Evolutionary conservation across 2,888 invertebrate species (phyloP), one percentile per base, ranked within the genome.

Genomic region (Eubasilissa splendida): DNA sequence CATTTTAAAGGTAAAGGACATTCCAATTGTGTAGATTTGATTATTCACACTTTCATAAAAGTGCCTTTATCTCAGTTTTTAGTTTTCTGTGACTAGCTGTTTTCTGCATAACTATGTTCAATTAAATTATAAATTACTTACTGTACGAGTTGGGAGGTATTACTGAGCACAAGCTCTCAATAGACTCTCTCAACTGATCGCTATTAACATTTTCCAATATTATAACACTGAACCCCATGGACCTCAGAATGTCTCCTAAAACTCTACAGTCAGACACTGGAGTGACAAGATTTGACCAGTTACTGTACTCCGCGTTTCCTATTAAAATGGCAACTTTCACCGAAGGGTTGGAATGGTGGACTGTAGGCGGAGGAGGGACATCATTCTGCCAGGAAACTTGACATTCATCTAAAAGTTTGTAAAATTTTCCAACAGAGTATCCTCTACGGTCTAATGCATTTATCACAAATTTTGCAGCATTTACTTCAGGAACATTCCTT

Each of bases 71-170:
- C 22, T 22, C 22, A 22, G 22, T 22, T 22, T 22, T 22, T 22
- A 22, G 1, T 22, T 22, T 22, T 22, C 22, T 22, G 22, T n/a
- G n/a, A n/a, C n/a, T n/a, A n/a, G n/a, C n/a, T n/a, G n/a, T n/a
- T n/a, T n/a, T 22, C 22, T 22, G 22, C 22, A 22, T 22, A 22
- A 33, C 11, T 33, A 56, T 63, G 7, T 52, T 12, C 77, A 7
- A 70, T 14, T 31, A 60, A 50, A 70, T n/a, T 66, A 11, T 2
- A 22, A 58, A 66, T 73, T 84, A 87, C 89, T 89, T 86, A 91
- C 91, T 89, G 81, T 90, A 91, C 58, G 90, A 88, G 85, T 89
- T 86, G 80, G 88, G 86, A 11, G 88, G 88, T 76, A 90, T 85
- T 3, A 85, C 80, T 53, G 85, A 84, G 85, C 89, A 87, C 5